Base-by-base conservation (phyloP, 2,888 invertebrate genomes). In the Cerastis rubricosa region DNA sequence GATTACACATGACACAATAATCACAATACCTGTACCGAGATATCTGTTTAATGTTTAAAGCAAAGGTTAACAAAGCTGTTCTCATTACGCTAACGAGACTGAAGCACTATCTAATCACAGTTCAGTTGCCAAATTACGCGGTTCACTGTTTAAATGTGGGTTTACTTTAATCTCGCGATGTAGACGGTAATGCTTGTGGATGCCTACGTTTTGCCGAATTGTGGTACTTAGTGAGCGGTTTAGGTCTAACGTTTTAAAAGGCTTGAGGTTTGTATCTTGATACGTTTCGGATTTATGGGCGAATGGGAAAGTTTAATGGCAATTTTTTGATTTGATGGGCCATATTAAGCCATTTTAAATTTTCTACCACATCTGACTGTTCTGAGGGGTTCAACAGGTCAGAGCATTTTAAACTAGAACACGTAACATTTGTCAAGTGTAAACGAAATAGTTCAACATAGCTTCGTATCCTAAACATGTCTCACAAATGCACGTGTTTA, bases 31-130 rank as follows among this genome's bases (percentile, higher is more conserved):
- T 83, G 86, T 87, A 80, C 80, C 76, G 80, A 87, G 84, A 89
- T 89, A 93, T 93, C 88, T 91, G 90, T 90, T 91, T 91, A 92
- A 91, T 90, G 91, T 91, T 90, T 87, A 90, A 92, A 93, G 91
- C 91, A 91, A 93, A 94, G 94, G 94, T 94, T 95, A 94, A 94
- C 94, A 94, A 93, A 93, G 93, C 93, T 89, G 91, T 94, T 92
- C 94, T 95, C 95, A 95, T 96, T 95, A 94, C 90, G 92, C 91
- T 95, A 96, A 96, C 95, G 94, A 95, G 95, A 91, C 92, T 91
- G 92, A 93, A 94, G 94, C 95, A 95, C 95, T 95, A 95, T 96
- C 96, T 96, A 96, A 96, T 96, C 95, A 95, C 94, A 93, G 94
- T 90, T 93, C 93, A 94, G 94, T 95, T 96, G 96, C 96, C 96